Conservation (phyloP, 2,888 invertebrate species). For the Drosophila ustulata region DNA sequence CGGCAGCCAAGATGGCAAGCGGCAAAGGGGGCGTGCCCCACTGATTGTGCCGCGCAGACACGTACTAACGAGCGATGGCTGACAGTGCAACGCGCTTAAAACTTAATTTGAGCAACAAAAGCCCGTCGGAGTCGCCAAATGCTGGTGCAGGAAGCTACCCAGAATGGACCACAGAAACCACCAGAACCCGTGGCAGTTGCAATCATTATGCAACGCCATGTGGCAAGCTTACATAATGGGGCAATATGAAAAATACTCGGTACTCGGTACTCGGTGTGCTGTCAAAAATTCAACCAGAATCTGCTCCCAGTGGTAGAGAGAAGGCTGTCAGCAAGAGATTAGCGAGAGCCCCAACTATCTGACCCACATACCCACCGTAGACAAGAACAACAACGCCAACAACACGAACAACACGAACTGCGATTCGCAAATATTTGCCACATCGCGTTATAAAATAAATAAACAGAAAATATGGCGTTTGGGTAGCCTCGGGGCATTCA, state of each 20-base stretch:
- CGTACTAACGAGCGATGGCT: constrained; percentile 67
- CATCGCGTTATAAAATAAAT: constrained; percentile 32
- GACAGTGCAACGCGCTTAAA: constrained; percentile 63
- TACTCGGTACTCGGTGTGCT: neutral
- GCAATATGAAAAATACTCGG: constrained; percentile 38
- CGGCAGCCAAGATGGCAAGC: constrained; percentile 5
- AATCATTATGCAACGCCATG: constrained; percentile 63
- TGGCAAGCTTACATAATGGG: constrained; percentile 57
- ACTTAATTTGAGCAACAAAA: constrained; percentile 65
- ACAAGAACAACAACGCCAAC: constrained; percentile 3
- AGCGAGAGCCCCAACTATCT: constrained; percentile 17
- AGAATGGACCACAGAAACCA: constrained; percentile 1
- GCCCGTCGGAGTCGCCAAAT: constrained; percentile 7
- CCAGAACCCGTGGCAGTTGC: constrained; percentile 12
- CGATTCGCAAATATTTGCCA: constrained; percentile 40
- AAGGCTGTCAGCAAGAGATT: constrained; percentile 52
- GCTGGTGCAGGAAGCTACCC: neutral
- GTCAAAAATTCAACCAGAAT: constrained; percentile 13
- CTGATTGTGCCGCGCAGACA: constrained; percentile 48
- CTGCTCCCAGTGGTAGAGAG: constrained; percentile 27
- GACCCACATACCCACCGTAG: constrained; percentile 27
- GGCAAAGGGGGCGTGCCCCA: constrained; percentile 23
- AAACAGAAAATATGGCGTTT: constrained; percentile 16
- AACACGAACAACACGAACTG: constrained; percentile 8
- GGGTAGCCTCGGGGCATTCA: constrained; percentile 2